Evolutionary conservation across 2,797 vertebrate species (phyloP).

Genomic region (Knipowitschia caucasica): DNA sequence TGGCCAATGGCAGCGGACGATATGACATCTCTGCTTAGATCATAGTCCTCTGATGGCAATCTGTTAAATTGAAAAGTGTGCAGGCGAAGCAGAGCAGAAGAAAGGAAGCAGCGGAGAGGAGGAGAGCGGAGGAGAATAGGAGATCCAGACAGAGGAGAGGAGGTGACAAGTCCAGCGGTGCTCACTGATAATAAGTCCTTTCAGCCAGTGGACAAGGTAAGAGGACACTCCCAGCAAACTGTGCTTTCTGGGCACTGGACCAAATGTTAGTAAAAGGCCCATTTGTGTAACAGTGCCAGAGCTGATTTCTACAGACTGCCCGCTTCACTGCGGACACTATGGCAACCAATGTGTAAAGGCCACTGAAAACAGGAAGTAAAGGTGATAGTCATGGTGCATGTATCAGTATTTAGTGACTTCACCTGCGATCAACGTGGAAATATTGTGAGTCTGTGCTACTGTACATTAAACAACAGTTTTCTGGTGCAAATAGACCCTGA

Average conservation of each 20-base stretch:
- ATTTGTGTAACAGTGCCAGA: constrained; percentile 69
- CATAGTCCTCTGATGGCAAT: constrained; percentile 62
- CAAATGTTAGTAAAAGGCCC: constrained; percentile 68
- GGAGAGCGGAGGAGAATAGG: constrained; percentile 6
- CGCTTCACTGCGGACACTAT: constrained; percentile 50
- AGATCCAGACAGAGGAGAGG: constrained; percentile 23
- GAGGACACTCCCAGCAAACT: constrained; percentile 71
- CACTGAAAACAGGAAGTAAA: constrained; percentile 44
- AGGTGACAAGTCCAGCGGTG: constrained; percentile 52
- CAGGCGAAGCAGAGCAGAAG: constrained; percentile 31
- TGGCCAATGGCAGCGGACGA: constrained; percentile 50
- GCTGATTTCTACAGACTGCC: constrained; percentile 52
- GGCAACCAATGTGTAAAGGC: constrained; percentile 45
- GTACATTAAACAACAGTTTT: not conserved
- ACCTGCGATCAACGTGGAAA: constrained; percentile 7
- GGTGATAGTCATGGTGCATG: constrained; percentile 34
- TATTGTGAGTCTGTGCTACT: not conserved
- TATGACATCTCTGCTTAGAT: constrained; percentile 61
- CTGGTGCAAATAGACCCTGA: not conserved
- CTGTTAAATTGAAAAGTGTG: constrained; percentile 49
- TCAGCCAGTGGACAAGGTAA: constrained; percentile 64
- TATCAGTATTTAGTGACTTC: constrained; percentile 7
- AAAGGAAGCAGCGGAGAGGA: not conserved
- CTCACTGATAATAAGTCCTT: constrained; percentile 72
- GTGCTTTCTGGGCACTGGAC: constrained; percentile 76